Base-by-base conservation (phyloP, 2,113 vertebrate species). In the Halcyon malimbica region DNA sequence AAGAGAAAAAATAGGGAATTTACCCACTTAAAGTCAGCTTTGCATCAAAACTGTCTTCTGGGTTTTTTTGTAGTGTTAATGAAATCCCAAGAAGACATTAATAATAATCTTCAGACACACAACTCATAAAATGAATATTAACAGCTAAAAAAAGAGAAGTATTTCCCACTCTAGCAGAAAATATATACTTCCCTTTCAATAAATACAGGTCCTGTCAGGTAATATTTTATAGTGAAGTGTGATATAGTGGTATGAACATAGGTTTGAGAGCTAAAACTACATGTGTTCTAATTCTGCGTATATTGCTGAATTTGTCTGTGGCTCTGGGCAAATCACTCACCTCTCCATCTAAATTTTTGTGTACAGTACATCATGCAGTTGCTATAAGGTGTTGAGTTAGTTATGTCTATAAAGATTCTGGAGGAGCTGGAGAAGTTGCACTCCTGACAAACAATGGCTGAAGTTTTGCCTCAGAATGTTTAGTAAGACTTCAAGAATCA, bases 11-110 rank as follows among this genome's bases (percentile, higher is more conserved):
- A 96, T 87, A 97, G 86, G 90, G 89, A 97, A 97, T 98, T 94
- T 95, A 97, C 95, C 87, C 89, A 95, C 88, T 98, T 91, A 89
- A 96, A 97, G 92, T 95, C 83, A 97, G 93, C 95, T 96, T 98
- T 97, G 94, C 94, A 97, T 94, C 95, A 96, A 97, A 97, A 96
- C 96, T 95, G 76, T 96, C 85, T 97, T 80, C 62, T 89, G 69
- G 50, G 83, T 11, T 93, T 80, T 83, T 97, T 97, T 96, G 80
- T 97, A 88, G 93, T 95, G 85, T 96, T 97, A 98, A 96, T 97
- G 97, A 94, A 93, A 96, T 96, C 85, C 87, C 76, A 82, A 89
- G 91, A 71, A 92, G 77, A 91, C 46, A 81, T 96, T 96, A 93
- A 95, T 95, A 96, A 96, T 95, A 95, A 96, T 98, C 91, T 89